Evolutionary conservation across 2,797 vertebrate genomes (phyloP), one percentile per base, ranked within the genome.

Genomic region (Labroides dimidiatus): DNA sequence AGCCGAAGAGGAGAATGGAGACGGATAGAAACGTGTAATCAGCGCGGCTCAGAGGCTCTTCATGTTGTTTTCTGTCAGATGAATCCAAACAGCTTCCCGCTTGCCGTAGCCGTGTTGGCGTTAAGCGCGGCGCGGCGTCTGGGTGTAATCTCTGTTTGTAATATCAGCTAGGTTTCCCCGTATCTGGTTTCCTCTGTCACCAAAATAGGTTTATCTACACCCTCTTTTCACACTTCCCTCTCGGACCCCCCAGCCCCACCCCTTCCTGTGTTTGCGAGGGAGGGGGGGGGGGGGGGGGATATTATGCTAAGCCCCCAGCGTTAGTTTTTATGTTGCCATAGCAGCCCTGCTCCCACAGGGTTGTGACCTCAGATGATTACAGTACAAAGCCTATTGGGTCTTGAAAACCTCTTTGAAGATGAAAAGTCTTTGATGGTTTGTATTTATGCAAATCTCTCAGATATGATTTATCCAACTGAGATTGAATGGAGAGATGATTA

Each of bases 381-480:
- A 99, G 98, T 99, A 99, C 98, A 99, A 99, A 99, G 97, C 97
- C 98, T 96, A 98, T 96, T 97, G 96, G 97, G 97, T 98, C 98
- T 98, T 96, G 96, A 98, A 99, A 97, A 96, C 95, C 96, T 96
- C 97, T 99, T 99, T 99, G 98, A 99, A 99, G 98, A 99, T 98
- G 96, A 98, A 99, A 98, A 97, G 97, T 98, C 97, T 99, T 99
- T 99, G 97, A 99, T 99, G 97, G 97, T 98, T 99, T 99, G 97
- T 99, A 99, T 99, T 99, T 99, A 99, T 99, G 98, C 97, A 99
- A 99, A 99, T 99, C 97, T 99, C 96, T 96, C 95, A 96, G 97
- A 99, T 99, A 99, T 99, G 97, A 99, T 99, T 99, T 98, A 99
- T 97, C 97, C 97, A 96, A 98, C 97, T 97, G 97, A 96, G 97